Conservation (phyloP, 2,113 vertebrate species). For the Xiphias gladius region DNA sequence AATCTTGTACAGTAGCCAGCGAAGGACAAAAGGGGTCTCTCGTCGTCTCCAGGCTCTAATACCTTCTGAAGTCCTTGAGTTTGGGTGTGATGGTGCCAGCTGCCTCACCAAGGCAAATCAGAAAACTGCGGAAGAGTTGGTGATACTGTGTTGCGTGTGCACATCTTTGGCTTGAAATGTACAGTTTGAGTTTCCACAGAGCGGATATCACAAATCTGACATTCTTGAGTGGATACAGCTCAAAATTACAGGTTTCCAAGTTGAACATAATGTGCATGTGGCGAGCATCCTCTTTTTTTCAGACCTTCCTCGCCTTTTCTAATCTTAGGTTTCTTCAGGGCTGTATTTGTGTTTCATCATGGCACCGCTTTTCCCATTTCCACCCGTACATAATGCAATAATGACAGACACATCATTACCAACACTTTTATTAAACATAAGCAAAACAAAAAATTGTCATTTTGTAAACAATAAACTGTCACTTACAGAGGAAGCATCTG, state of each 20-base stretch:
- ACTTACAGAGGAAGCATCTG: constrained; percentile 43
- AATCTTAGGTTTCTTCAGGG: constrained; percentile 36
- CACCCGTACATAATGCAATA: not conserved
- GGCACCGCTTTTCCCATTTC: not conserved
- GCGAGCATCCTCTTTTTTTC: constrained; percentile 8
- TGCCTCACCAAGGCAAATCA: not conserved
- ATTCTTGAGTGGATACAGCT: constrained; percentile 32
- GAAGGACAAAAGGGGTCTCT: constrained; percentile 48
- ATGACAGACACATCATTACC: constrained; percentile 25
- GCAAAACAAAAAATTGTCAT: constrained; percentile 45
- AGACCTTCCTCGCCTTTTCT: constrained; percentile 23
- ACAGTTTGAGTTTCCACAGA: constrained; percentile 10
- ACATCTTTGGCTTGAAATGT: constrained; percentile 1
- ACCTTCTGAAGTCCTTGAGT: constrained; percentile 37
- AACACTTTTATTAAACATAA: constrained; percentile 69
- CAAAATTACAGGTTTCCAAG: constrained; percentile 61
- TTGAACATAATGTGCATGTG: constrained; percentile 44
- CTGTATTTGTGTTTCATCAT: constrained; percentile 17
- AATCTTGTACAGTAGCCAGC: constrained; percentile 63
- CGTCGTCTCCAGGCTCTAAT: constrained; percentile 38
- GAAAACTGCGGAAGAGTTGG: not conserved
- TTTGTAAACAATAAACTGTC: constrained; percentile 58
- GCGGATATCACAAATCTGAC: constrained; percentile 26
- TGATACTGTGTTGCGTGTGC: not conserved
- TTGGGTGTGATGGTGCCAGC: constrained; percentile 12